Base-by-base conservation (phyloP, 2,797 vertebrate genomes). In the Phoebastria nigripes region DNA sequence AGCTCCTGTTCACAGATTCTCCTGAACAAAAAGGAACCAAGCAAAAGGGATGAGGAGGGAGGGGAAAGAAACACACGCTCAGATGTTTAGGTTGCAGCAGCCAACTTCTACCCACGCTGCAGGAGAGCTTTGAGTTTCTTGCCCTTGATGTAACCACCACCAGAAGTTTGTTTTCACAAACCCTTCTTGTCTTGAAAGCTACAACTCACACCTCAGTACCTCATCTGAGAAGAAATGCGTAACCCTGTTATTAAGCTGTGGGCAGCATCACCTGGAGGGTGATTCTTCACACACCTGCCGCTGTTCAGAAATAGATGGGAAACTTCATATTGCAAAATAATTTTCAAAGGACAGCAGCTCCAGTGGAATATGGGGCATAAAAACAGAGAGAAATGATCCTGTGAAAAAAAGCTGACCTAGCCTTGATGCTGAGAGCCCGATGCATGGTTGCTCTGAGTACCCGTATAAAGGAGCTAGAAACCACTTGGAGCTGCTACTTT, bases 151-250 rank as follows among this genome's bases (percentile, higher is more conserved):
- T 87, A 95, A 82, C 73, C 77, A 90, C 63, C 29, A 41, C 28
- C 52, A 93, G 84, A 87, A 89, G 62, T 88, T 95, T 97, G 90
- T 95, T 97, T 97, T 95, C 77, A 76, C 73, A 94, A 95, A 84
- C 18, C 4, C 22, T 62, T 26, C 82, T 89, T 79, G 62, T 58
- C 89, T 85, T 82, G 81, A 83, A 94, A 96, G 77, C 83, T 95
- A 74, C 78, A 55, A 24, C 93, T 96, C 67, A 28, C 92, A 93
- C 92, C 70, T 92, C 90, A 49, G 44, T n/a, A 47, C 61, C 77
- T 92, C 73, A 82, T 85, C 86, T 81, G 91, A 96, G 90, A 61
- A 96, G 82, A 81, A 76, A 67, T 12, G 12, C 62, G 4, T 82
- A 90, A 91, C 84, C 79, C 76, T 92, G 82, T 82, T 91, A 88